Percentiles rank a stretch among this genome's conserved stretches.
Evolutionary conservation across 2,113 vertebrate genomes (phyloP).

Genomic region (Aix galericulata): DNA sequence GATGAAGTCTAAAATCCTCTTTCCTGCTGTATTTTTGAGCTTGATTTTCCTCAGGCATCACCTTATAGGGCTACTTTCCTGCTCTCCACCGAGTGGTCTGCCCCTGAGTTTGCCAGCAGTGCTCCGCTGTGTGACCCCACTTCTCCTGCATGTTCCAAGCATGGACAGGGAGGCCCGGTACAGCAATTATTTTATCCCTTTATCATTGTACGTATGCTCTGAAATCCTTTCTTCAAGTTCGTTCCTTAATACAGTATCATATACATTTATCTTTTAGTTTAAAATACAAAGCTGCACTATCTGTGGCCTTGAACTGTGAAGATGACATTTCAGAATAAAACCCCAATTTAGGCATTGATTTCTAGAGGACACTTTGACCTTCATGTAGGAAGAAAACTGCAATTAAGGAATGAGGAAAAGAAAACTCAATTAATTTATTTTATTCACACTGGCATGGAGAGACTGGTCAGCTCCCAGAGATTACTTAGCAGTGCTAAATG

Average conservation of each 20-base stretch:
- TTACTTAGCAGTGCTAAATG: not conserved
- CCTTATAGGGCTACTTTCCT: not conserved
- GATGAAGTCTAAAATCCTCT: not conserved
- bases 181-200: not conserved
- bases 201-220: not conserved
- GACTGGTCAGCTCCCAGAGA: not conserved
- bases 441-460: constrained; percentile 3
- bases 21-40: not conserved
- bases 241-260: not conserved
- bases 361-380: not conserved
- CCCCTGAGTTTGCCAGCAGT: not conserved
- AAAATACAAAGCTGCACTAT: not conserved
- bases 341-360: not conserved
- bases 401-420: not conserved
- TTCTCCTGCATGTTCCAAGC: not conserved
- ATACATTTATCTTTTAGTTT: not conserved
- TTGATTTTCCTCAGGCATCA: not conserved
- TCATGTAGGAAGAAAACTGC: not conserved
- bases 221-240: not conserved
- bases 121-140: not conserved
- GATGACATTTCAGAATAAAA: not conserved
- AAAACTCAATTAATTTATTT: not conserved
- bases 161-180: not conserved
- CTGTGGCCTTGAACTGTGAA: not conserved
- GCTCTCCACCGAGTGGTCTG: not conserved